A percentile compares a stretch with the other conserved stretches of the same genome.
These are phyloP conservation scores for Emydoidea blandingii DNA, from an alignment of 2,797 vertebrate genomes.

Conservation along the genomic window DNA sequence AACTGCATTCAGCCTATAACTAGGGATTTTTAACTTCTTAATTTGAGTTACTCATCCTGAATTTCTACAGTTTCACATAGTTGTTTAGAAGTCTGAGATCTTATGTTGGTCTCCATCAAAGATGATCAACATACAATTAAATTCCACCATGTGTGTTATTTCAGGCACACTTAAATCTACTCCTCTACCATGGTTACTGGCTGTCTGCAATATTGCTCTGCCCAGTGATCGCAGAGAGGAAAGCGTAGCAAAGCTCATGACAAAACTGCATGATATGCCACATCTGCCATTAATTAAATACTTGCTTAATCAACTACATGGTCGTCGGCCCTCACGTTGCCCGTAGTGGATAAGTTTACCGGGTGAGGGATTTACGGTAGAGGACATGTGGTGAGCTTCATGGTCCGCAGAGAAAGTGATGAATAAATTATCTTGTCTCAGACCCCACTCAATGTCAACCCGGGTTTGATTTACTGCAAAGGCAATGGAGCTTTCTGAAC, in stretches of 20 bases:
- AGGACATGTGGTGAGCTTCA: not conserved
- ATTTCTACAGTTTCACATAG: not conserved
- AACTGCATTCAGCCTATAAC: not conserved
- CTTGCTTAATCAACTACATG: not conserved
- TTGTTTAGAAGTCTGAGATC: not conserved
- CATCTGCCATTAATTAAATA: not conserved
- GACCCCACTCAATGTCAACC: not conserved
- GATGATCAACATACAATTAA: not conserved
- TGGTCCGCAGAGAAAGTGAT: not conserved
- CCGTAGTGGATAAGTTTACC: not conserved
- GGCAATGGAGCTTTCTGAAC: too few relatives aligned
- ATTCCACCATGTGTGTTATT: not conserved
- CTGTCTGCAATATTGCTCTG: not conserved
- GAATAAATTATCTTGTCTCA: not conserved
- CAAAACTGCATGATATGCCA: not conserved
- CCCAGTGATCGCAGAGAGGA: not conserved
- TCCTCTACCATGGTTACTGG: not conserved
- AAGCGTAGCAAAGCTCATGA: not conserved
- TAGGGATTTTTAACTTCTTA: not conserved
- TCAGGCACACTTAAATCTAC: not conserved
- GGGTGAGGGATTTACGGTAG: not conserved
- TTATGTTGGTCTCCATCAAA: not conserved
- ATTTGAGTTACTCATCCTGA: not conserved
- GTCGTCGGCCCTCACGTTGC: not conserved
- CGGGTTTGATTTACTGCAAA: not conserved